These are phyloP conservation scores for Hoplodrina ambigua DNA, from an alignment of 2,888 invertebrate genomes.

Conservation along the genomic window DNA sequence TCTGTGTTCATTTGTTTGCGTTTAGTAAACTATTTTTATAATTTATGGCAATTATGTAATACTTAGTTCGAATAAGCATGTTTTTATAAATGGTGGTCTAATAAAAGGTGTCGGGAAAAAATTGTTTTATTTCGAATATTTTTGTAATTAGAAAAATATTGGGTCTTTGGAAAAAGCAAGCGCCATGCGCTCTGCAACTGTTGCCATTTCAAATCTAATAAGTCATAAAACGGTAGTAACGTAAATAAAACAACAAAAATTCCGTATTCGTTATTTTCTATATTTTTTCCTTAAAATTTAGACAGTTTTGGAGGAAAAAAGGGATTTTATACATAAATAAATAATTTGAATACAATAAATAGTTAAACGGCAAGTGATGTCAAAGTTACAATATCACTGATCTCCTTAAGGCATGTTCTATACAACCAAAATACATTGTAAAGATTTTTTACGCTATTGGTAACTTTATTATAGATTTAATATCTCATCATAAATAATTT, in stretches of 20 bases:
- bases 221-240: not conserved
- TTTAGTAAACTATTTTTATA: constrained; percentile 42
- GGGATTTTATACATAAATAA: constrained; percentile 76
- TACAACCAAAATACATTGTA: constrained; percentile 66
- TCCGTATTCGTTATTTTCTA: constrained; percentile 84
- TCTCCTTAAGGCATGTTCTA: constrained; percentile 58
- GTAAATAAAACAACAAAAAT: constrained; percentile 69
- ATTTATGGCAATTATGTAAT: constrained; percentile 52
- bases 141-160: not conserved
- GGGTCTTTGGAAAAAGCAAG: not conserved
- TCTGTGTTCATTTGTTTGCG: constrained; percentile 50
- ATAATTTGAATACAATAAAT: constrained; percentile 77
- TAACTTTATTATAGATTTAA: constrained; percentile 87
- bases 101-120: constrained; percentile 69
- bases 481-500: constrained; percentile 88
- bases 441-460: constrained; percentile 83
- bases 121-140: constrained; percentile 30
- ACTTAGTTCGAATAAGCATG: constrained; percentile 38
- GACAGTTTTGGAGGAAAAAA: constrained; percentile 81
- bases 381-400: constrained; percentile 68
- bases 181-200: not conserved
- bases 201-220: not conserved
- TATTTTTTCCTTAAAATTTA: constrained; percentile 86
- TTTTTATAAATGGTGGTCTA: constrained; percentile 58
- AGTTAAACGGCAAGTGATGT: constrained; percentile 84